Evolutionary conservation across 2,888 invertebrate species (phyloP), one percentile per base, ranked within the genome.

Genomic region (Oligia strigilis): DNA sequence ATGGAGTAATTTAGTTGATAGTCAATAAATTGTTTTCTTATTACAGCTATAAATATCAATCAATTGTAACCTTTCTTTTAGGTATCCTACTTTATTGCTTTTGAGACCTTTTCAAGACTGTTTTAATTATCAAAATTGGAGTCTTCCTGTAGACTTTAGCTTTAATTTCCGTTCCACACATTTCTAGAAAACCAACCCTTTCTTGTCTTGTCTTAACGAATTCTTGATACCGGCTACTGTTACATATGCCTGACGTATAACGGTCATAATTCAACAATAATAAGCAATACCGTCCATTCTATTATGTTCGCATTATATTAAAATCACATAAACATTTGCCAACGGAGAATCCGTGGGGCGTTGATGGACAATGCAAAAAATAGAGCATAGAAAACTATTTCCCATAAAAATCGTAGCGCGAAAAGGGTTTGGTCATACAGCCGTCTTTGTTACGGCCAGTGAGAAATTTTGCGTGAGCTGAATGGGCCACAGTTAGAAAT

Each of bases 311-410:
- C 88, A 89, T 93, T 93, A 93, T 94, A 96, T 96, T 95, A 95
- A 95, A 95, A 93, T 93, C 94, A 93, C 88, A 95, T 94, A 95
- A 95, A 93, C 92, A 94, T 93, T 93, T 91, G 96, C 96, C 94
- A 94, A 94, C 93, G 95, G 96, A 96, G 92, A 95, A 94, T 95
- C 93, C 92, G 94, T 95, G 88, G 92, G 85, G 92, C 89, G 92
- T 89, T 91, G 87, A 94, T 88, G 96, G 96, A 96, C 97, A 97
- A 97, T 96, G 97, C 96, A 96, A 97, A 97, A 97, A 96, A 95
- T 96, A 91, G 96, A 96, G 96, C 96, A 94, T 93, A 94, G 94
- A 93, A 94, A 94, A 92, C 92, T 93, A 92, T 94, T 96, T 96
- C 96, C 96, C 96, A 96, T 96, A 96, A 96, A 95, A 96, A 95